phyloP scores from a whole-genome alignment of 2,888 invertebrate genomes.

The Agelastica alni region DNA sequence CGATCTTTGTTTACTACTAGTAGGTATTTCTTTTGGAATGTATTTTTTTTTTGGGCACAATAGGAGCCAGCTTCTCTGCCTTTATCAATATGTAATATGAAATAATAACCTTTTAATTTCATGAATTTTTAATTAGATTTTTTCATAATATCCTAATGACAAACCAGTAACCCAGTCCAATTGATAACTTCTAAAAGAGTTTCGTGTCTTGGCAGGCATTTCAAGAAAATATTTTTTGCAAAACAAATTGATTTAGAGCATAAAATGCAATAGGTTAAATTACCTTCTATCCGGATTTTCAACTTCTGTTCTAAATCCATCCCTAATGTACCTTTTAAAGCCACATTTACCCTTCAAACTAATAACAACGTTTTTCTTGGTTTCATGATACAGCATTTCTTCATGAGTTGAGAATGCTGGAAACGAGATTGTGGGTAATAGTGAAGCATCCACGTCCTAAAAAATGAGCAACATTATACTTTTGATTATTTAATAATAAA shows the following conservation, averaged over 20 bases:
- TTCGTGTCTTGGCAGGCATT: no score
- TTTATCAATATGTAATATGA: no score
- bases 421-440: conserved; percentile 93
- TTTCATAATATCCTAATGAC: no score
- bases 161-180: no score
- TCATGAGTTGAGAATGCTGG: conserved; percentile 99
- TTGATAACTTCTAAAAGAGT: no score
- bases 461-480: conserved; percentile 32
- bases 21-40: no score
- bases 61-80: no score
- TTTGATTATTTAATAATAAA: no score
- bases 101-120: no score
- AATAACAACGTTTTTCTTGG: conserved; percentile 81
- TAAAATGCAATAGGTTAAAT: not conserved
- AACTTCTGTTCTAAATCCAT: conserved; percentile 88
- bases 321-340: conserved; percentile 91
- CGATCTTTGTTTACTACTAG: no score
- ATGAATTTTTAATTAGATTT: no score
- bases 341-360: conserved; percentile 89
- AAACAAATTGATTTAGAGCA: not conserved
- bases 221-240: not conserved
- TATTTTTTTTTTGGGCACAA: no score
- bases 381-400: conserved; percentile 81
- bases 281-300: conserved; percentile 74
- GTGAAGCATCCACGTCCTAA: conserved; percentile 90